A percentile compares a stretch with the other conserved stretches of the same genome.
Evolutionary conservation across 2,888 invertebrate species (phyloP).

Genomic region (Chromoteleia sp.): DNA sequence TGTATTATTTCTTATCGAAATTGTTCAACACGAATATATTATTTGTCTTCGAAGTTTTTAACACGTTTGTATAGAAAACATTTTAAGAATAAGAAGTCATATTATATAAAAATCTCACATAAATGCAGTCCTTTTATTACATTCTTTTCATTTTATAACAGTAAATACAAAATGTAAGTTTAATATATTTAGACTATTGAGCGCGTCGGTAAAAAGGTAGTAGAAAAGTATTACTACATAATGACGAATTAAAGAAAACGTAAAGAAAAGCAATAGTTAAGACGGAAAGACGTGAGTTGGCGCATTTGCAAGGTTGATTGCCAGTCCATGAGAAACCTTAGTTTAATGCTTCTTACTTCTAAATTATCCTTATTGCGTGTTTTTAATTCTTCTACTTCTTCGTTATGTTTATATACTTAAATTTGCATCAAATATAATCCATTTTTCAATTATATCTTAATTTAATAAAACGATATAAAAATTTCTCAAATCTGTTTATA

Average conservation of each 20-base stretch:
- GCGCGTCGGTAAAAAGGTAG: conserved; percentile 3
- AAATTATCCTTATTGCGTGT: background rate
- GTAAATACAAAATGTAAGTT: conserved; percentile 7
- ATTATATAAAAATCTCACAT: background rate
- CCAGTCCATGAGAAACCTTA: background rate
- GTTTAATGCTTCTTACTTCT: background rate
- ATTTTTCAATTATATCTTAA: background rate
- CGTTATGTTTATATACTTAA: background rate
- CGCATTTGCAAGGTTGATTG: conserved; percentile 3
- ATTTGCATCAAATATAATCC: conserved; percentile 1
- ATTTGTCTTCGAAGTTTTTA: no score
- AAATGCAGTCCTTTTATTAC: background rate
- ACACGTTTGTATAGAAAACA: no score
- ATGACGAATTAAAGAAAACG: conserved; percentile 16
- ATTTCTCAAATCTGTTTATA: conserved; percentile 4
- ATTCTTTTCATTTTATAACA: conserved; percentile 8
- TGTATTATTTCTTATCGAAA: background rate
- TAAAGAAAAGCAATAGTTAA: conserved; percentile 9
- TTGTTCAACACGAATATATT: background rate
- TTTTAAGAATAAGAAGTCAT: background rate
- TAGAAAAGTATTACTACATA: conserved; percentile 17
- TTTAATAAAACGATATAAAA: background rate
- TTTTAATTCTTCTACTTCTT: background rate
- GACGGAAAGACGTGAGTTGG: conserved; percentile 2
- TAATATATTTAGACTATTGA: conserved; percentile 13